These are phyloP conservation scores for Chymomyza fuscimana DNA, from an alignment of 2,888 invertebrate genomes.

Conservation along the genomic window DNA sequence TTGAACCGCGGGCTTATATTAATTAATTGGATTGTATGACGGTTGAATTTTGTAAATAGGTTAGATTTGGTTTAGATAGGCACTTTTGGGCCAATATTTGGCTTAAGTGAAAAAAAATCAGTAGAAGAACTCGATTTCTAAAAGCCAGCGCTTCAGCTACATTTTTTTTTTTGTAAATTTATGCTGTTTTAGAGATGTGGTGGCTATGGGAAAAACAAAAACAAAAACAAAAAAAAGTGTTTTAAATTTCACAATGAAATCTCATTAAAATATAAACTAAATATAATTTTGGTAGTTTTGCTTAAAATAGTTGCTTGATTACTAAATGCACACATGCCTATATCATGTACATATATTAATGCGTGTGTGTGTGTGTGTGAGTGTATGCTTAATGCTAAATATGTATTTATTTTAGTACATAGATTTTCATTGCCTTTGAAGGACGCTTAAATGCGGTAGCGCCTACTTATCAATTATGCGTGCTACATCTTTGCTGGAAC, in stretches of 20 bases:
- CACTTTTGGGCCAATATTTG: too few species aligned
- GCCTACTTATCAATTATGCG: slow-evolving; percentile 51
- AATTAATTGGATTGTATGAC: too few species aligned
- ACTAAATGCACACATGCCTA: slow-evolving; percentile 14
- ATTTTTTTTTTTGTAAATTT: too few species aligned
- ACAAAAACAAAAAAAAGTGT: background rate
- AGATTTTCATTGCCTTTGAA: background rate
- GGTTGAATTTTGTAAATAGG: too few species aligned
- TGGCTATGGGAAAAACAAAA: background rate
- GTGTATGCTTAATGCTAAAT: background rate
- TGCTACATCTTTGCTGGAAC: slow-evolving; percentile 15
- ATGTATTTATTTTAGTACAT: background rate
- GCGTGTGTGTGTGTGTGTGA: background rate
- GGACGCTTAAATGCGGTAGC: slow-evolving; percentile 31
- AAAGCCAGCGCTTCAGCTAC: too few species aligned
- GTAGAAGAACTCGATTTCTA: too few species aligned
- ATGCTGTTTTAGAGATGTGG: too few species aligned
- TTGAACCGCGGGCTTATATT: too few species aligned
- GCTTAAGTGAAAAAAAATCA: too few species aligned
- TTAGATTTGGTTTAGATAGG: too few species aligned
- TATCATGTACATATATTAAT: slow-evolving; percentile 31
- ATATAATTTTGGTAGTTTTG: slow-evolving; percentile 66
- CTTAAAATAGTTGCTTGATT: slow-evolving; percentile 58
- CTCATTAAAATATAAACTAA: slow-evolving; percentile 37
- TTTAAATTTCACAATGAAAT: background rate